Evolutionary conservation across 2,113 vertebrate genomes (phyloP), one percentile per base, ranked within the genome.

Genomic region (Bos javanicus): DNA sequence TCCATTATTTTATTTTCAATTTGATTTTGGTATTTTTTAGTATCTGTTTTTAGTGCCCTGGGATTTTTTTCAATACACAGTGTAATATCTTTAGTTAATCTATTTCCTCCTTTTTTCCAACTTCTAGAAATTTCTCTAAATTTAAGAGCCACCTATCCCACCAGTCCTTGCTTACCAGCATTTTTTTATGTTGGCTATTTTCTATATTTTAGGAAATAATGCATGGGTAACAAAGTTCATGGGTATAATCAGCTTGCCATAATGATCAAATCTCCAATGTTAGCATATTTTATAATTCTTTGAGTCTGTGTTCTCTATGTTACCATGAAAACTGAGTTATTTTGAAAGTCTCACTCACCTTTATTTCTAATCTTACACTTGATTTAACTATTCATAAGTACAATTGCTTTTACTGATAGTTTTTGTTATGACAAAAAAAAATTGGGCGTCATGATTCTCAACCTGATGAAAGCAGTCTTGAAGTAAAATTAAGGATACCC

Each of bases 381-480:
- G 4, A 87, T 71, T 54, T 87, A 59, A 94, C 62, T 91, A 74
- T 90, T 62, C 60, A 93, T 26, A 76, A 91, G 62, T 43, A 48
- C 33, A 52, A 23, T 43, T 94, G 84, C 7, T 64, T 46, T 87
- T 94, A 64, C 28, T 91, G 74, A 78, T 14, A 76, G 81, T 48
- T 76, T 92, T 90, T 91, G 19, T 86, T 60, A 74, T 43, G 17
- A 36, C 16, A 86, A 95, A 95, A 95, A 95, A 71, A 93, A 52
- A 89, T 26, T 33, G 16, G 16, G 21, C 13, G 16, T 28, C 33
- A 91, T 43, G 16, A 91, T 13, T 60, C 46, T 93, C 28, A 78
- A 94, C 46, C 46, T 64, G 33, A 30, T 80, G 21, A 93, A 80
- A 80, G 16, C 28, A 54, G 39, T 59, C 33, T 46, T 97, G n/a